Conservation (phyloP, 2,888 invertebrate species). For the Sclerodermus sp. region DNA sequence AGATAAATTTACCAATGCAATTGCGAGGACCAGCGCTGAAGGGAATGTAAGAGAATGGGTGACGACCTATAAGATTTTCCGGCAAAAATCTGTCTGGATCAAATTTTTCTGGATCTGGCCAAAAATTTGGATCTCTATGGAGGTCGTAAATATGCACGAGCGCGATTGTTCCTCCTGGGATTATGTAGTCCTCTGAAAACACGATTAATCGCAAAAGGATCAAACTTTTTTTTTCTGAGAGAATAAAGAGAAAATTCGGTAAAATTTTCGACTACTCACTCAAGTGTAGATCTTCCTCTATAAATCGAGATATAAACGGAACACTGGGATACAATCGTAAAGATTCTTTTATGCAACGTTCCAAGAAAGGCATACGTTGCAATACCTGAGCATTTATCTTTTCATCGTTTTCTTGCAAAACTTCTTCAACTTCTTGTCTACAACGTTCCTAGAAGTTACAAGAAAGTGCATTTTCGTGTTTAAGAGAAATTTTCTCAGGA, state of each 20-base stretch:
- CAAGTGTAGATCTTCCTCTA: slow-evolving; percentile 60
- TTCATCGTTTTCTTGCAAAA: slow-evolving; percentile 59
- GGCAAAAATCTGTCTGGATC: slow-evolving; percentile 59
- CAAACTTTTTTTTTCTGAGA: background rate
- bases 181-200: slow-evolving; percentile 55
- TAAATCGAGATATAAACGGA: slow-evolving; percentile 65
- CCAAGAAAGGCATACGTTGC: slow-evolving; percentile 68
- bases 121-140: slow-evolving; percentile 65
- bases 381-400: slow-evolving; percentile 63
- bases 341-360: slow-evolving; percentile 72
- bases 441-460: slow-evolving; percentile 21
- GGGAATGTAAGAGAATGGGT: slow-evolving; percentile 66
- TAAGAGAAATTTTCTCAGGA: background rate
- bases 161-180: slow-evolving; percentile 61
- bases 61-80: slow-evolving; percentile 56
- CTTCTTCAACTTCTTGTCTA: slow-evolving; percentile 46
- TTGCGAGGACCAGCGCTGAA: slow-evolving; percentile 53
- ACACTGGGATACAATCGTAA: slow-evolving; percentile 70
- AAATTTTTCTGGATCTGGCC: slow-evolving; percentile 63
- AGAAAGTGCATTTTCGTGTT: no score
- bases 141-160: slow-evolving; percentile 64
- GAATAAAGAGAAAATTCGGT: background rate
- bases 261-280: slow-evolving; percentile 19
- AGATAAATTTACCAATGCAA: slow-evolving; percentile 62
- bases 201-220: background rate